Evolutionary conservation across 2,113 vertebrate species (phyloP).

Genomic region (Cephalopterus ornatus): DNA sequence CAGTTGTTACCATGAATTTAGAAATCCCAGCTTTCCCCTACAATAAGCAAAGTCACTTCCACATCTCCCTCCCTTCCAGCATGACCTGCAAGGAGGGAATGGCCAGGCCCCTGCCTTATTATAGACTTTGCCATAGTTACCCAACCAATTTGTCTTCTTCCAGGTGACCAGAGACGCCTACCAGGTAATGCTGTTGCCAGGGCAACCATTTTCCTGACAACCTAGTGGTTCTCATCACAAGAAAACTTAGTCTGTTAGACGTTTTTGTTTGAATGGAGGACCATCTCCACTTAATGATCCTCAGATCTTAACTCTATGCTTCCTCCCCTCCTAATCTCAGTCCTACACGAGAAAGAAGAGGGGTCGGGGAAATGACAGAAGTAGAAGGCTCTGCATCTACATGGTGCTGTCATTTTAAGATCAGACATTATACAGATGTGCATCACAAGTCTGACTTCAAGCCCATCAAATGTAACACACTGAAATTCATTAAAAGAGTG

Average conservation of each 20-base stretch:
- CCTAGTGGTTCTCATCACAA: background rate
- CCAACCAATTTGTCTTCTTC: background rate
- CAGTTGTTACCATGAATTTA: background rate
- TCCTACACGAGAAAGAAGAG: background rate
- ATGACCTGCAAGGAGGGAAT: background rate
- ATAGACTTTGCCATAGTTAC: background rate
- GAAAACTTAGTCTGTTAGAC: background rate
- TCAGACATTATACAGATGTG: background rate
- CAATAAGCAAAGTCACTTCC: background rate
- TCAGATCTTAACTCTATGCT: background rate
- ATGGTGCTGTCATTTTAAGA: background rate
- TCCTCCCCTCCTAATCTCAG: background rate
- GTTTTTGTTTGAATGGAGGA: background rate
- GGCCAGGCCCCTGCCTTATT: fast-evolving
- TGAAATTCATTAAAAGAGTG: background rate
- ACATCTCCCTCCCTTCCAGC: background rate
- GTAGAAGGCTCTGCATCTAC: background rate
- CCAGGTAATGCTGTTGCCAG: background rate
- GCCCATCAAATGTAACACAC: background rate
- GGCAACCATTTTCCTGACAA: background rate
- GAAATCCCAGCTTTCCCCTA: background rate
- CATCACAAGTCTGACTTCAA: background rate
- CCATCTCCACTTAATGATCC: background rate
- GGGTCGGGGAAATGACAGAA: fast-evolving
- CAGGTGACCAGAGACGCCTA: background rate